Evolutionary conservation across 2,113 vertebrate genomes (phyloP), one percentile per base, ranked within the genome.

Genomic region (Petrocephalus zakoni): DNA sequence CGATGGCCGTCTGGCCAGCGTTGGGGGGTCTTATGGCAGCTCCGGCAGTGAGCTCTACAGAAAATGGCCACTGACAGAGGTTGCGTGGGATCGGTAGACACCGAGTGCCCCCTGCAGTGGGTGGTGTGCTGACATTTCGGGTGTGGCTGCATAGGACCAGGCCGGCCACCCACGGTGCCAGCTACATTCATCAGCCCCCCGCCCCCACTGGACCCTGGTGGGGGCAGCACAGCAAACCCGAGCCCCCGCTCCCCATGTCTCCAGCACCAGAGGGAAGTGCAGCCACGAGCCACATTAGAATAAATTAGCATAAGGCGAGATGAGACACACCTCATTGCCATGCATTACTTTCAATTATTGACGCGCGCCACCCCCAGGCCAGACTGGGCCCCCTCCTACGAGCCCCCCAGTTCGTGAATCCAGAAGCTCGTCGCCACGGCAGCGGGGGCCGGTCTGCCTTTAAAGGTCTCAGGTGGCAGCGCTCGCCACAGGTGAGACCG

Each of bases 271-370:
- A 82, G 51, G 42, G 55, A 29, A 51, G 55, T 46, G 25, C 58
- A 61, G 75, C n/a, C 34, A 34, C 64, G 17, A 51, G 52, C 47
- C 25, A 87, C 37, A 89, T 89, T 89, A 87, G 55, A 85, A 89
- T 89, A 89, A 82, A 89, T 89, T 89, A 81, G 89, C 89, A 89
- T 89, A 87, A 81, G 15, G 68, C 89, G 47, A 52, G 13, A 86
- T 58, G 86, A 87, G 86, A 42, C 88, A 87, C 88, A 55, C 84
- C 88, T 89, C 68, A 87, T 61, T 49, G 85, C 51, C 17, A 89
- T 87, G 68, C 89, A 83, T 87, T 58, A 49, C 85, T 82, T 89
- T 89, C 89, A 82, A 89, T 87, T 87, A 83, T 61, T 86, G 72
- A 87, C 68, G 37, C 53, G 21, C 6, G 1, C 42, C 68, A 2